A percentile compares a stretch with the other conserved stretches of the same genome.
Evolutionary conservation across 1,140 invertebrate species (phyloP).

Genomic region (Sinella curviseta): DNA sequence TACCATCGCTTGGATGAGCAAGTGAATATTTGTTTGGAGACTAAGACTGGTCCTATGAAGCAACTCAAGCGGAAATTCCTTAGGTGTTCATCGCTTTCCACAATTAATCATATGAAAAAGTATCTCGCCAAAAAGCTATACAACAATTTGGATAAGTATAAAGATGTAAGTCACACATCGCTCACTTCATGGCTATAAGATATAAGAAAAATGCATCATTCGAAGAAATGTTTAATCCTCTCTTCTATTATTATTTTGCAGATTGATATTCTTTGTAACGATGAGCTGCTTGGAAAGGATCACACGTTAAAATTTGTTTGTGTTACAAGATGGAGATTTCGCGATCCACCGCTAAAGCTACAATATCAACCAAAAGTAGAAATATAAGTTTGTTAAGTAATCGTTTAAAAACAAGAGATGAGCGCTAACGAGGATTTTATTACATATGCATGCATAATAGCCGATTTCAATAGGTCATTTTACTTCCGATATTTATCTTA

Average conservation of each 20-base stretch:
- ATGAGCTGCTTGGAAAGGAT: slow-evolving; percentile 96
- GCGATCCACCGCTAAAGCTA: slow-evolving; percentile 80
- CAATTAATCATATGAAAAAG: slow-evolving; percentile 95
- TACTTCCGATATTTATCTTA: too few species aligned
- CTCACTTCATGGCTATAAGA: slow-evolving; percentile 2
- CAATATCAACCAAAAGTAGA: slow-evolving; percentile 64
- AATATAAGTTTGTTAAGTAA: slow-evolving; percentile 32
- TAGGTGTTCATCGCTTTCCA: slow-evolving; percentile 91
- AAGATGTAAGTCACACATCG: slow-evolving; percentile 76
- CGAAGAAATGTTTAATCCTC: background rate
- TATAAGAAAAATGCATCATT: background rate
- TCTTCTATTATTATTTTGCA: slow-evolving; percentile 56
- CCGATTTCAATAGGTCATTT: too few species aligned
- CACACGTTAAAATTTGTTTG: slow-evolving; percentile 98
- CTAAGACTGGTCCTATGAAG: slow-evolving; percentile 78
- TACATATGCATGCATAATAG: too few species aligned
- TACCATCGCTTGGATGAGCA: slow-evolving; percentile 94
- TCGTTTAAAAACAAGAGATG: too few species aligned
- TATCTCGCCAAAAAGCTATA: slow-evolving; percentile 95
- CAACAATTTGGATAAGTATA: slow-evolving; percentile 86
- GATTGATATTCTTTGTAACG: slow-evolving; percentile 98
- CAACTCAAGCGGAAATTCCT: slow-evolving; percentile 86
- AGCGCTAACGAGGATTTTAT: too few species aligned
- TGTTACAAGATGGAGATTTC: slow-evolving; percentile 94
- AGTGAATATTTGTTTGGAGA: slow-evolving; percentile 71